Evolutionary conservation across 2,113 vertebrate species (phyloP).

Genomic region (Zeus faber): DNA sequence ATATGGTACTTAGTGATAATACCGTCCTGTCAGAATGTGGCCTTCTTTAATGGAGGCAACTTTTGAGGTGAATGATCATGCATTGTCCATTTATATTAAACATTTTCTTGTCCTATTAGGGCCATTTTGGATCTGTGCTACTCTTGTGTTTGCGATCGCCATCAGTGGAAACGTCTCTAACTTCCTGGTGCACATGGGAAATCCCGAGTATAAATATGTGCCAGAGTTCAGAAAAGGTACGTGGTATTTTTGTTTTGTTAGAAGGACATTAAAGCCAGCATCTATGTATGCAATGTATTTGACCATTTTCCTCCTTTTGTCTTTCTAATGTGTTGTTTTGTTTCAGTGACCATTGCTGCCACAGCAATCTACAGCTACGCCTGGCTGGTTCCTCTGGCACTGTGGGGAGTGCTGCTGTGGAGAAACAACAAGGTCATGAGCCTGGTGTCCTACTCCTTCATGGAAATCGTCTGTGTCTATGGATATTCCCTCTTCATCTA

Average conservation of each 20-base stretch:
- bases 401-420: conserved; percentile 95
- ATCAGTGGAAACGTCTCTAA: conserved; percentile 95
- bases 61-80: no score
- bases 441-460: conserved; percentile 90
- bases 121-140: conserved; percentile 98
- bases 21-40: no score
- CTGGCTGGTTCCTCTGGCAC: conserved; percentile 89
- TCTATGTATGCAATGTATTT: neutral
- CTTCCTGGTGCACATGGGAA: conserved; percentile 81
- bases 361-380: conserved; percentile 91
- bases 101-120: conserved; percentile 79
- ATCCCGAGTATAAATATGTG: conserved; percentile 82
- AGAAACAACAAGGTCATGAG: conserved; percentile 90
- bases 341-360: conserved; percentile 91
- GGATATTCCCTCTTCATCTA: conserved; percentile 95
- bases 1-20: no score
- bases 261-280: neutral
- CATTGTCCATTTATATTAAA: no score
- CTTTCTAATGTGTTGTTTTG: conserved; percentile 11
- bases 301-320: neutral
- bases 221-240: conserved; percentile 94
- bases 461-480: conserved; percentile 95
- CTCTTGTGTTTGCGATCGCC: conserved; percentile 90
- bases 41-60: no score
- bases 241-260: neutral